These are phyloP conservation scores for Coenonympha glycerion DNA, from an alignment of 2,888 invertebrate species.

Conservation along the genomic window DNA sequence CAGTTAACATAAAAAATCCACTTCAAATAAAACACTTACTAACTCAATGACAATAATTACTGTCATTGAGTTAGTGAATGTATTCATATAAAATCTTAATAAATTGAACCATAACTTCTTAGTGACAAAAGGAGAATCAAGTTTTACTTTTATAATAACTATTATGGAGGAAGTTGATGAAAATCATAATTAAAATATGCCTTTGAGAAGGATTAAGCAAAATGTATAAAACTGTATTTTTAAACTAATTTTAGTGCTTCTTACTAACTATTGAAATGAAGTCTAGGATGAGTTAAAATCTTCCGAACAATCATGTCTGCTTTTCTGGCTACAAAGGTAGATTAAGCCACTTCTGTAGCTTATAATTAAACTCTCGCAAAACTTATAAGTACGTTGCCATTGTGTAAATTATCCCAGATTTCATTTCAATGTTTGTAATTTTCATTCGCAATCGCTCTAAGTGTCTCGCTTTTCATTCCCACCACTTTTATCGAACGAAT, in stretches of 20 bases:
- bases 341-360: background rate
- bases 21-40: too few relatives aligned
- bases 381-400: background rate
- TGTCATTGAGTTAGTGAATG: too few relatives aligned
- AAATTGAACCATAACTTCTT: too few relatives aligned
- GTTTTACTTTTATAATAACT: background rate
- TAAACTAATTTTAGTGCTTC: background rate
- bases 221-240: background rate
- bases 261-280: background rate
- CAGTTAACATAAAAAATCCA: background rate
- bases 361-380: too few relatives aligned
- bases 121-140: background rate
- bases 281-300: background rate
- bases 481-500: constrained; percentile 10
- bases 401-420: background rate
- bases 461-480: constrained; percentile 5
- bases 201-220: constrained; percentile 3
- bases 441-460: constrained; percentile 7
- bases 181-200: background rate
- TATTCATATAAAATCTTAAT: too few relatives aligned
- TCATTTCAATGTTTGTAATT: constrained; percentile 6
- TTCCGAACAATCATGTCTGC: too few relatives aligned
- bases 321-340: too few relatives aligned
- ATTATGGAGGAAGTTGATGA: too few relatives aligned
- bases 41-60: too few relatives aligned